Evolutionary conservation across 92 coral and sea anemone species (phyloP).

Genomic region (Anthopleura xanthogrammica): DNA sequence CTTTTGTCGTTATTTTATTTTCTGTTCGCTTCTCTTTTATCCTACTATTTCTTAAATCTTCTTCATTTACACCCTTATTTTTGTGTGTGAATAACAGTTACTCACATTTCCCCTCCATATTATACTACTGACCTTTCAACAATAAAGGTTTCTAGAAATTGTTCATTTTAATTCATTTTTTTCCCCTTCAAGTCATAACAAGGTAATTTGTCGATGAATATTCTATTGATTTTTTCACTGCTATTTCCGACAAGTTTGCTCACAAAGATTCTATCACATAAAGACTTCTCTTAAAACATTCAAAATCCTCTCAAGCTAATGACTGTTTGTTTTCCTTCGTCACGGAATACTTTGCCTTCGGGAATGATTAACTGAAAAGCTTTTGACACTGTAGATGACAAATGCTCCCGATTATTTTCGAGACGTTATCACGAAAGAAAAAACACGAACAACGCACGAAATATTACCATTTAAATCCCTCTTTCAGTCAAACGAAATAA

Average conservation of each 20-base stretch:
- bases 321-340: not conserved
- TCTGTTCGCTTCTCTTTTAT: too few species aligned
- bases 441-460: not conserved
- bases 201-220: not conserved
- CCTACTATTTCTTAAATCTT: too few species aligned
- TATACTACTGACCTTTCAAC: too few species aligned
- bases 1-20: too few species aligned
- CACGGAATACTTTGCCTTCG: not conserved
- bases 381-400: not conserved
- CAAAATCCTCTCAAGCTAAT: not conserved
- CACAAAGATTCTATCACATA: not conserved
- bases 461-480: not conserved
- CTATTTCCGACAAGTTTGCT: not conserved
- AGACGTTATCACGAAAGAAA: not conserved
- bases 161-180: too few species aligned
- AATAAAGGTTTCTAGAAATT: too few species aligned
- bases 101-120: too few species aligned
- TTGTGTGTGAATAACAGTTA: too few species aligned
- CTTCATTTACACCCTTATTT: too few species aligned
- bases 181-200: too few species aligned
- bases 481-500: not conserved
- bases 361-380: not conserved
- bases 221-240: not conserved
- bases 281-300: conserved; percentile 6
- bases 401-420: not conserved